These are phyloP conservation scores for Sinonovacula constricta DNA, from an alignment of 1,140 invertebrate genomes.

Conservation along the genomic window DNA sequence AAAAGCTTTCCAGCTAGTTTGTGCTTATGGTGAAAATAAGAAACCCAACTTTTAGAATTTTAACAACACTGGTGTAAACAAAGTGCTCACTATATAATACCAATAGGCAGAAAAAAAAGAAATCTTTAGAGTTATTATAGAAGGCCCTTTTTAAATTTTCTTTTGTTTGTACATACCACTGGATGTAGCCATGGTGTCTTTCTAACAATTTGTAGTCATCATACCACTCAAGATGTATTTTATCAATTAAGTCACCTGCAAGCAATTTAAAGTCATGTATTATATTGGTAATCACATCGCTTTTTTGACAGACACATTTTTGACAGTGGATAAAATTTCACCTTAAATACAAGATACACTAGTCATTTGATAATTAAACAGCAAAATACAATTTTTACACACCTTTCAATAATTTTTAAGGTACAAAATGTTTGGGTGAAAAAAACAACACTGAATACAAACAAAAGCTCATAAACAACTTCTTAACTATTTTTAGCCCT, in stretches of 20 bases:
- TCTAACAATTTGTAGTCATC: conserved; percentile 70
- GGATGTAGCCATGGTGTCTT: conserved; percentile 76
- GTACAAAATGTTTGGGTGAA: no score
- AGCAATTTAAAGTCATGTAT: not conserved
- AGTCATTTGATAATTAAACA: not conserved
- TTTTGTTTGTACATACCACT: conserved; percentile 63
- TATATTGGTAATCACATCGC: not conserved
- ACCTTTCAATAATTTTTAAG: no score
- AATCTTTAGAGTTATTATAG: not conserved
- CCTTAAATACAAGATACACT: not conserved
- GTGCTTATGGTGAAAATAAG: no score
- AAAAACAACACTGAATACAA: no score
- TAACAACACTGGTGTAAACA: not conserved
- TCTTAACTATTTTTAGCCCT: no score
- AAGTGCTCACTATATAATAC: not conserved
- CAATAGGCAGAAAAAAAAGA: not conserved
- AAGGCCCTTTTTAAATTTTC: not conserved
- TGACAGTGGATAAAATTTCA: not conserved
- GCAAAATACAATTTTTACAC: no score
- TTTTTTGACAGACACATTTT: not conserved
- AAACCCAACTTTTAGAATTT: not conserved
- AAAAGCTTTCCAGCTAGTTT: no score
- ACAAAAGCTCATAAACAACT: no score
- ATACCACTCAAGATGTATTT: conserved; percentile 71
- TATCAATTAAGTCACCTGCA: conserved; percentile 72